These are phyloP conservation scores for Apis laboriosa DNA, from an alignment of 1,140 invertebrate species.

Conservation along the genomic window DNA sequence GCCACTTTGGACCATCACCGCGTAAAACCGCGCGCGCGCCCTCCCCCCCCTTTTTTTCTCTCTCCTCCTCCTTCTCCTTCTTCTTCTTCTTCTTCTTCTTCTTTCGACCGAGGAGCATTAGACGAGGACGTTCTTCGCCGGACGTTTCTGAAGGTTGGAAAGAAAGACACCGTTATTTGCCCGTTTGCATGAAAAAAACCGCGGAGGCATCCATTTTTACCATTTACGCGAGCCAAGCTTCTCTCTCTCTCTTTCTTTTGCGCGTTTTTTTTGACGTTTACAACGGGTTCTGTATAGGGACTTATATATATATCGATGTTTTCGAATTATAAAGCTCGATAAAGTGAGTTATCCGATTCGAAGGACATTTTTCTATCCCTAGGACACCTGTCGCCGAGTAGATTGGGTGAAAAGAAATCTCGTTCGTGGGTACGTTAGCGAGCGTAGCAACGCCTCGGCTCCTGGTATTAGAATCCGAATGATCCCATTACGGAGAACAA, in stretches of 20 bases:
- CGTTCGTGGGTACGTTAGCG: neutral
- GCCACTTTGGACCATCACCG: conserved; percentile 46
- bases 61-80: too few relatives aligned
- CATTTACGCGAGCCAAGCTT: conserved; percentile 3
- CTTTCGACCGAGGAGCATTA: conserved; percentile 5
- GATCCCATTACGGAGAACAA: conserved; percentile 74
- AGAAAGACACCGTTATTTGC: conserved; percentile 38
- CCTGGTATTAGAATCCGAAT: conserved; percentile 75
- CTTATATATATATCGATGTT: too few relatives aligned
- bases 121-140: conserved; percentile 22
- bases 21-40: neutral
- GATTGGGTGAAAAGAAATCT: neutral
- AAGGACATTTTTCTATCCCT: too few relatives aligned
- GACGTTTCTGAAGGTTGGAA: too few relatives aligned
- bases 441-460: conserved; percentile 49
- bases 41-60: neutral
- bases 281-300: too few relatives aligned
- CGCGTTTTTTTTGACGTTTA: neutral
- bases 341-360: too few relatives aligned
- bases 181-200: neutral
- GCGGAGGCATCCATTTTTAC: conserved; percentile 29
- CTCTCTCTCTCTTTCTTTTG: neutral
- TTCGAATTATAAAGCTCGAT: too few relatives aligned
- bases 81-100: neutral
- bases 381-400: neutral